These are phyloP conservation scores for Augochlorella aurata DNA, from an alignment of 2,888 invertebrate species.

Conservation along the genomic window DNA sequence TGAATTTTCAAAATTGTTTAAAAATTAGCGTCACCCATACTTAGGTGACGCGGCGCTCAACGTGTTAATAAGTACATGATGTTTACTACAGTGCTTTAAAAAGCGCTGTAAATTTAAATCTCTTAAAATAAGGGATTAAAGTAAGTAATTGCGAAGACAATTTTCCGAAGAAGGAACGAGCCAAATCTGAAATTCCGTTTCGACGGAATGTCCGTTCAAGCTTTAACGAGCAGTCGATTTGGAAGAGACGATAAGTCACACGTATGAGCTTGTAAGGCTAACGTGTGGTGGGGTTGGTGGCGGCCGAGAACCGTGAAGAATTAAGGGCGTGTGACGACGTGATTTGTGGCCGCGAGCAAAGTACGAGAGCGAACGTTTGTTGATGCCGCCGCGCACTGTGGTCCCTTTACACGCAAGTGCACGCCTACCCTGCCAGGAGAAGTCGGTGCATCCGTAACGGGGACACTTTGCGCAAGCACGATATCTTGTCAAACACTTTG, in stretches of 20 bases:
- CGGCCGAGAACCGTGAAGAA: constrained; percentile 61
- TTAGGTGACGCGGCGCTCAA: too few species aligned
- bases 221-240: constrained; percentile 51
- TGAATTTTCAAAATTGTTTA: too few species aligned
- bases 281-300: constrained; percentile 47
- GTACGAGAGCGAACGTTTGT: constrained; percentile 59
- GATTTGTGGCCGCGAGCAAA: constrained; percentile 62
- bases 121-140: too few species aligned
- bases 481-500: constrained; percentile 73
- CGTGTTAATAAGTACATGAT: too few species aligned
- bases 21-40: too few species aligned
- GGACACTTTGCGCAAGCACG: constrained; percentile 60
- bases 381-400: constrained; percentile 51
- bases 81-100: too few species aligned
- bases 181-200: neutral
- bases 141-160: neutral
- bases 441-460: constrained; percentile 41
- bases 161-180: neutral
- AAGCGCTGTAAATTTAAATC: too few species aligned
- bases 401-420: constrained; percentile 54
- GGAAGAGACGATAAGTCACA: constrained; percentile 31
- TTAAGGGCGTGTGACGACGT: constrained; percentile 62
- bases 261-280: constrained; percentile 38
- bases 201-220: constrained; percentile 13
- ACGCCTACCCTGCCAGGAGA: constrained; percentile 46